Base-by-base conservation (phyloP, 2,113 vertebrate genomes). In the Podarcis muralis region DNA sequence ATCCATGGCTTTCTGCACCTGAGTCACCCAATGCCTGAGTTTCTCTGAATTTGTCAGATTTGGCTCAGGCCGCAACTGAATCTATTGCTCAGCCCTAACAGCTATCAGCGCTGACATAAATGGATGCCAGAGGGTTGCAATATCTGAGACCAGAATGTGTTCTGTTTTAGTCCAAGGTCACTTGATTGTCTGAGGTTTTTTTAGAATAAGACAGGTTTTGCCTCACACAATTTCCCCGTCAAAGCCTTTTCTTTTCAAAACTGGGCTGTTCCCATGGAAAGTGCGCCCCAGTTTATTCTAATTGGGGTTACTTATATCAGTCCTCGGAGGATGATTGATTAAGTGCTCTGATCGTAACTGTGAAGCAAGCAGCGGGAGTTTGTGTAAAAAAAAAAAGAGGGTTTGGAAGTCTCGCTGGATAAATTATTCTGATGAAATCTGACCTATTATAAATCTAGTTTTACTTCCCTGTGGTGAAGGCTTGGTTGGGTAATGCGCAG, bases 271-370 rank as follows among this genome's bases (percentile, higher is more conserved):
- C 93, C 93, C 94, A 93, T 91, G 81, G 91, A 95, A 95, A 95
- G 95, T 95, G 94, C 93, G 92, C 92, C 91, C 89, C 1, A 77
- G 90, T 93, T 95, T 95, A 93, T 94, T 91, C 93, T 95, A 91
- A 94, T 96, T 94, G 92, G 92, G 93, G 94, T 93, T 93, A 95
- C 66, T 11, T 90, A 76, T 93, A 95, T 95, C 93, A 93, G 93
- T 95, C 95, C 92, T 94, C 87, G 57, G 93, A 83, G 95, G 90
- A 92, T 95, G 95, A 96, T 94, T 95, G 95, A 96, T 95, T 94
- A 95, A 95, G 95, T 93, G 93, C 94, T 94, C 95, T 94, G 95
- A 95, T 95, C 94, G 88, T 92, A 91, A 96, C 94, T 95, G 92
- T 91, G 94, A 94, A 90, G 92, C 90, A 93, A 95, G 90, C 95